Base-by-base conservation (phyloP, 2,888 invertebrate species). In the Xylophagus ater region DNA sequence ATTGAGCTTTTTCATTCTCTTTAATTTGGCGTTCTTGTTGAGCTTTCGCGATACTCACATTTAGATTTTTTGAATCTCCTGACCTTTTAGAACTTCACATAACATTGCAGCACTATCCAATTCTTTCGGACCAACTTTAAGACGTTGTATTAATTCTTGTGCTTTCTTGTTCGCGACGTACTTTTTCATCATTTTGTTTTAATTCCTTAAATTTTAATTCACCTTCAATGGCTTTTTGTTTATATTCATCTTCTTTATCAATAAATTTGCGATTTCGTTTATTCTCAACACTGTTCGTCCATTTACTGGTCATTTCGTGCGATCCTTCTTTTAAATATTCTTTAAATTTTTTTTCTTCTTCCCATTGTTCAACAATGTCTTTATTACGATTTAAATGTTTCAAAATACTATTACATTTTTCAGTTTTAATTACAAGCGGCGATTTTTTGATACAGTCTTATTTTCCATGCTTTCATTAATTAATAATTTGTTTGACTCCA, bases 211-310 rank as follows among this genome's bases (percentile, higher is more conserved):
- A 42, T 14, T 25, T 10, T 38, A 44, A 36, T 41, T 47, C 21
- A 21, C 15, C 35, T 41, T 44, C 0, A 39, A 40, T 19, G 23
- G n/a, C 19, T 45, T 33, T 28, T 43, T 42, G 43, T n/a, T n/a
- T n/a, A n/a, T n/a, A n/a, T n/a, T n/a, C n/a, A n/a, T n/a, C n/a
- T n/a, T n/a, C n/a, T n/a, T n/a, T n/a, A n/a, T 19, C 49, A 37
- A 20, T 24, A 13, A 23, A 17, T 36, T 45, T 42, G 13, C 40
- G 43, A 23, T 42, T 31, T 26, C 33, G 38, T 32, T 29, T 42
- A 51, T 63, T 65, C 52, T 66, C 60, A 24, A 62, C 50, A 0
- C 65, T 65, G 29, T 65, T 61, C n/a, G 56, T 58, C 68, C 67
- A 71, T 36, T 53, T 55, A 45, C 58, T 57, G 0, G 62, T 67